phyloP scores from a whole-genome alignment of 1,140 invertebrate genomes.

The Cotesia glomerata region DNA sequence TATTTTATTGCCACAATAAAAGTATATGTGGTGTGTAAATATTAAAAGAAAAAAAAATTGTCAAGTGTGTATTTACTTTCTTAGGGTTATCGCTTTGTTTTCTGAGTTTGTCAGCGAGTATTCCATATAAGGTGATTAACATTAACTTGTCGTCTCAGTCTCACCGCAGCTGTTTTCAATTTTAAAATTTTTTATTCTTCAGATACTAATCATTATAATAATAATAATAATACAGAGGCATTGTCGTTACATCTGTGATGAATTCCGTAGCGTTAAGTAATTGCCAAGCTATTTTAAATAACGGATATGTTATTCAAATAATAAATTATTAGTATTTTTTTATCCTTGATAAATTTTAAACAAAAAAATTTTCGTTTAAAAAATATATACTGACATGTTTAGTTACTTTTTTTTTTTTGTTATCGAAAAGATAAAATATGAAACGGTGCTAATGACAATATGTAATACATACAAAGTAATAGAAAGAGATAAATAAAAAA shows the following conservation, averaged over 20 bases:
- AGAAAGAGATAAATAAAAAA: background rate
- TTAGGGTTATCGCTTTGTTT: background rate
- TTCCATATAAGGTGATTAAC: background rate
- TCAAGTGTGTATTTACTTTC: too few relatives aligned
- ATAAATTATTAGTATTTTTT: background rate
- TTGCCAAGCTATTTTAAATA: background rate
- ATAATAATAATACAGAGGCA: too few relatives aligned
- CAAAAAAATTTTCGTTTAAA: too few relatives aligned
- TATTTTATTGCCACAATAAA: too few relatives aligned
- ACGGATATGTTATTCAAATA: background rate
- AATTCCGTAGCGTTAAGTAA: background rate
- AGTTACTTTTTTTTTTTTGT: too few relatives aligned
- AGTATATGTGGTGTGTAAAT: too few relatives aligned
- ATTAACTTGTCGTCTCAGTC: background rate
- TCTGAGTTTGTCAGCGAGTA: background rate
- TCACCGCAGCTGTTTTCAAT: background rate
- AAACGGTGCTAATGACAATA: background rate
- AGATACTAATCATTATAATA: background rate
- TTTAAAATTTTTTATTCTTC: conserved; percentile 8
- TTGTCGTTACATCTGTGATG: conserved; percentile 13
- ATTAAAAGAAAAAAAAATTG: too few relatives aligned
- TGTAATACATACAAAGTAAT: background rate
- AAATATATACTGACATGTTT: too few relatives aligned
- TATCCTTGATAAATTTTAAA: background rate
- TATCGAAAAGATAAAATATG: background rate